phyloP scores from a whole-genome alignment of 2,888 invertebrate species.

The Polyommatus icarus region DNA sequence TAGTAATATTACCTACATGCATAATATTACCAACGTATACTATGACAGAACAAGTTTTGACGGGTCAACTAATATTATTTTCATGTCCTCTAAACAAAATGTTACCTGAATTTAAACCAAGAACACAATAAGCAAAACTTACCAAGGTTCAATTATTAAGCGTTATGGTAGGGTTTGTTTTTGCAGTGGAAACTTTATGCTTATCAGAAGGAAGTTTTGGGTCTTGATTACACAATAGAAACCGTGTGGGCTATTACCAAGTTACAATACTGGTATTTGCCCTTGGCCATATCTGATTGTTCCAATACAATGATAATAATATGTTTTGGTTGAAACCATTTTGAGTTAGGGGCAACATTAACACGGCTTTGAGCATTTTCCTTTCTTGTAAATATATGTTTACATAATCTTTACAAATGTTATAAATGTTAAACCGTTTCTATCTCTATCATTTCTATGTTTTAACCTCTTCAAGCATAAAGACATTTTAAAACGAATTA shows the following conservation, averaged over 20 bases:
- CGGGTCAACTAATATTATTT: neutral
- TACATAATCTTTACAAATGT: too few species aligned
- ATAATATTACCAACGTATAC: too few species aligned
- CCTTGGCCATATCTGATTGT: constrained; percentile 17
- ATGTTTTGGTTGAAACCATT: neutral
- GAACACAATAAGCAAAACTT: constrained; percentile 3
- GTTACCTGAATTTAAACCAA: neutral
- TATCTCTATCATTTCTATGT: too few species aligned
- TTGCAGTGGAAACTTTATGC: constrained; percentile 42
- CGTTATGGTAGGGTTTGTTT: constrained; percentile 39
- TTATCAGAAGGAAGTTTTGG: constrained; percentile 45
- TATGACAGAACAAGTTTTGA: neutral
- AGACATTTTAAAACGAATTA: too few species aligned
- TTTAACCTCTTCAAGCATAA: too few species aligned
- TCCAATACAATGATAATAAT: constrained; percentile 17
- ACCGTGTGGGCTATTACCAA: constrained; percentile 31
- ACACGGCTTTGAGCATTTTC: neutral
- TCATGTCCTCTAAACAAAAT: neutral
- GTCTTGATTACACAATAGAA: constrained; percentile 43
- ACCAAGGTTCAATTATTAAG: constrained; percentile 34
- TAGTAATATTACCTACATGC: too few species aligned
- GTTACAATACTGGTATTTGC: constrained; percentile 28
- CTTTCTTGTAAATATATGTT: neutral
- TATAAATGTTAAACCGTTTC: too few species aligned
- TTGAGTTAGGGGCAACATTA: neutral